Percentiles rank a stretch among this genome's conserved stretches.
Evolutionary conservation across 2,113 vertebrate species (phyloP).

Genomic region (Zapus hudsonius): DNA sequence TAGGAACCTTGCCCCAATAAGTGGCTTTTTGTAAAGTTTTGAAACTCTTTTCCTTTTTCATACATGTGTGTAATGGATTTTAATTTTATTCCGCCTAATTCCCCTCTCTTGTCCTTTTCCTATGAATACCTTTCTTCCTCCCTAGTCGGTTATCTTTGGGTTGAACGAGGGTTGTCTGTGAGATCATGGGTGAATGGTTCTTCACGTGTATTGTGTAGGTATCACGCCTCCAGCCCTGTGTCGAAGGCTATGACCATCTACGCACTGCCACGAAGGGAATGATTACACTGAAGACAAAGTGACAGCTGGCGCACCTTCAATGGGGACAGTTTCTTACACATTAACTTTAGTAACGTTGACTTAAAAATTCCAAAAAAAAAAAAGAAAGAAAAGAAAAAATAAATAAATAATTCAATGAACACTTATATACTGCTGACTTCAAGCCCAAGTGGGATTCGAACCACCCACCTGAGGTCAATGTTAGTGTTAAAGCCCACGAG

Average conservation of each 20-base stretch:
- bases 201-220: rapidly evolving
- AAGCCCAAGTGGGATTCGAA: rapidly evolving
- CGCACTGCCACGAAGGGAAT: neutral
- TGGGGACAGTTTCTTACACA: no score
- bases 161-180: no score
- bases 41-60: no score
- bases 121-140: no score
- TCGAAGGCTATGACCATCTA: neutral
- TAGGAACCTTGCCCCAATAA: neutral
- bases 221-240: rapidly evolving
- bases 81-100: no score
- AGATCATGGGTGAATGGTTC: no score
- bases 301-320: rapidly evolving
- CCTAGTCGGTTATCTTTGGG: no score
- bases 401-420: no score
- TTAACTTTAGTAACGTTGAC: neutral
- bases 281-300: neutral
- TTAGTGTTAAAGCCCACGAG: constrained; percentile 29
- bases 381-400: no score
- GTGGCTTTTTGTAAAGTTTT: neutral
- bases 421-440: rapidly evolving
- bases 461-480: rapidly evolving
- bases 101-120: no score
- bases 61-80: no score
- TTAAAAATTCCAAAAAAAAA: neutral